Evolutionary conservation across 2,888 invertebrate species (phyloP), one percentile per base, ranked within the genome.

Genomic region (Scaptomyza caliginosa): DNA sequence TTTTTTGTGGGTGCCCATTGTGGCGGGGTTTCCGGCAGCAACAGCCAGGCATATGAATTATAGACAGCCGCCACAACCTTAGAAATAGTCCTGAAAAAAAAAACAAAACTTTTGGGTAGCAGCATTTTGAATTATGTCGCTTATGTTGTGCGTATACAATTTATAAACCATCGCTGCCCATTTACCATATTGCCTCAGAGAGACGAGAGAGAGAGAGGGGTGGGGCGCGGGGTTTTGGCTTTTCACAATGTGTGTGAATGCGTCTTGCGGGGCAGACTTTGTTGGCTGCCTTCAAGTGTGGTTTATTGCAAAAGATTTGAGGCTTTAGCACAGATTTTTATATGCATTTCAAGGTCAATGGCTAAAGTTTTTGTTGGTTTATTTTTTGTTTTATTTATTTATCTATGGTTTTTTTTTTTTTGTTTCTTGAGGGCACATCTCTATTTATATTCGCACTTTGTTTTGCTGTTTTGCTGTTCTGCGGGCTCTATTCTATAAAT

Each of bases 301-400:
- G 34, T 34, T 34, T 19, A 39, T 32, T 30, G 24, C 30, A n/a
- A 58, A 69, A 59, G 51, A 65, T 55, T 59, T 32, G 32, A 21
- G 30, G 55, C 34, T 19, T 34, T 43, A 45, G 24, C 13, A 8
- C 39, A 45, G 71, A 74, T 69, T 69, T 67, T 54, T 56, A 52
- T 70, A 32, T 45, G 49, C 56, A 65, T 82, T 13, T 26, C 80
- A 79, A 79, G 84, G 79, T 84, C 79, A 80, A 77, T 80, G 79
- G 63, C 42, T 50, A 78, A 78, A 82, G 75, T 82, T 82, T 72
- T 0, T 26, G 11, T 45, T 43, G 11, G 34, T 10, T 30, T 7
- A n/a, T 2, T 8, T n/a, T 11, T 8, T 39, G 36, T 23, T 17
- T 17, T 50, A 21, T 28, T 38, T 28, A 43, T 58, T 51, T 62